Conservation (phyloP, 92 coral and sea anemone species). For the Heteractis magnifica region DNA sequence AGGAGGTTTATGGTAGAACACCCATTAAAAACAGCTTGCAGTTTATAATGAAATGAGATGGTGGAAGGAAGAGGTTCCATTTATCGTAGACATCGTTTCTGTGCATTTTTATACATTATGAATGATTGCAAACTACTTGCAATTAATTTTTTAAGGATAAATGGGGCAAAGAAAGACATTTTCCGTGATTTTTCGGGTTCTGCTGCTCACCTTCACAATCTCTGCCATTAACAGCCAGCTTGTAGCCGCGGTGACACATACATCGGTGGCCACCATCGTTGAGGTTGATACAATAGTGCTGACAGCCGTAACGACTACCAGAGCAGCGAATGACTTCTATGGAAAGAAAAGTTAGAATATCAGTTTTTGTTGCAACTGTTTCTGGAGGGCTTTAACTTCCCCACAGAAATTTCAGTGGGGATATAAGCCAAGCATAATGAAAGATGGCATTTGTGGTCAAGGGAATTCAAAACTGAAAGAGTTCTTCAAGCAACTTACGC, state of each 20-base stretch:
- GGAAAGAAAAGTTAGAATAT: not conserved
- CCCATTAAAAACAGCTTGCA: too few relatives aligned
- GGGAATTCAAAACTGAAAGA: not conserved
- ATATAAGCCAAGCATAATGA: too few relatives aligned
- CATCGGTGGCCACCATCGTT: slow-evolving; percentile 87
- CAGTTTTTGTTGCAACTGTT: not conserved
- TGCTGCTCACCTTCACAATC: slow-evolving; percentile 66
- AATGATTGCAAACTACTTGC: too few relatives aligned
- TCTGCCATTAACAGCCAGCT: slow-evolving; percentile 70
- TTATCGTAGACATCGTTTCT: too few relatives aligned
- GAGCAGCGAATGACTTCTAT: slow-evolving; percentile 43
- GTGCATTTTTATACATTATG: too few relatives aligned
- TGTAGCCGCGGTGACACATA: slow-evolving; percentile 71
- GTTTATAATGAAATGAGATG: too few relatives aligned
- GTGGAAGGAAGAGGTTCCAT: too few relatives aligned
- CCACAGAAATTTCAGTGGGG: too few relatives aligned
- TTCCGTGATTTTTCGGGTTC: not conserved
- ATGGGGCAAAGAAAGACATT: not conserved
- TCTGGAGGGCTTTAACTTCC: too few relatives aligned
- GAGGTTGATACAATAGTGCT: slow-evolving; percentile 72
- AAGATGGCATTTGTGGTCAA: too few relatives aligned
- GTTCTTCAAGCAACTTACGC: not conserved
- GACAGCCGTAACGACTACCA: slow-evolving; percentile 74
- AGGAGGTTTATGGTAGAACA: too few relatives aligned
- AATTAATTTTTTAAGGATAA: not conserved